phyloP scores from a whole-genome alignment of 2,797 vertebrate genomes.

The Rhinoraja longicauda region DNA sequence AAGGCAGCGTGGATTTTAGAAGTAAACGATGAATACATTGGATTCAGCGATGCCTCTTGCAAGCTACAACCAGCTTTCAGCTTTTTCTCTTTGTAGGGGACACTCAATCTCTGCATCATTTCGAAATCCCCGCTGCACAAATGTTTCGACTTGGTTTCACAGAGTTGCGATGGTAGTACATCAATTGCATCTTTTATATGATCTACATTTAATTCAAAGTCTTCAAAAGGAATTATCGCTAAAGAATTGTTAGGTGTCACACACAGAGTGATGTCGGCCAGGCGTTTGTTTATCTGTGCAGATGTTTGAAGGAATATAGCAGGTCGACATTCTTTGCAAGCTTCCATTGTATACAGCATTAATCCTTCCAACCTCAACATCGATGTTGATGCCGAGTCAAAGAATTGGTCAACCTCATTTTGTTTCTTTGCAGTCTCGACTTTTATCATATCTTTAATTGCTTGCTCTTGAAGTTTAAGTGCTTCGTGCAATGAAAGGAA shows the following conservation, averaged over 20 bases:
- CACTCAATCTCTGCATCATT: neutral
- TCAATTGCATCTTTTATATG: slow-evolving; percentile 1
- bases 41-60: neutral
- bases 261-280: neutral
- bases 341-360: slow-evolving; percentile 12
- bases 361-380: slow-evolving; percentile 32
- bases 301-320: slow-evolving; percentile 34
- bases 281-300: slow-evolving; percentile 27
- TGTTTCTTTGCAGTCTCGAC: slow-evolving; percentile 32
- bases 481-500: slow-evolving; percentile 34
- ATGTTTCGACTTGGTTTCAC: neutral
- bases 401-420: slow-evolving; percentile 27
- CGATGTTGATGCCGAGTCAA: slow-evolving; percentile 18
- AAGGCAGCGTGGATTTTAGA: slow-evolving; percentile 7
- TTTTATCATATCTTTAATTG: slow-evolving; percentile 28
- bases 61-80: neutral
- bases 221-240: slow-evolving; percentile 22
- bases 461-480: slow-evolving; percentile 20
- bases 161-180: slow-evolving; percentile 4
- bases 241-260: slow-evolving; percentile 8
- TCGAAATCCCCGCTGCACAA: slow-evolving; percentile 16
- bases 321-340: slow-evolving; percentile 20
- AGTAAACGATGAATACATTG: neutral
- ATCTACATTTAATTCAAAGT: slow-evolving; percentile 24
- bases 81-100: neutral